Base-by-base conservation (phyloP, 2,113 vertebrate genomes). In the Typhlomys cinereus region DNA sequence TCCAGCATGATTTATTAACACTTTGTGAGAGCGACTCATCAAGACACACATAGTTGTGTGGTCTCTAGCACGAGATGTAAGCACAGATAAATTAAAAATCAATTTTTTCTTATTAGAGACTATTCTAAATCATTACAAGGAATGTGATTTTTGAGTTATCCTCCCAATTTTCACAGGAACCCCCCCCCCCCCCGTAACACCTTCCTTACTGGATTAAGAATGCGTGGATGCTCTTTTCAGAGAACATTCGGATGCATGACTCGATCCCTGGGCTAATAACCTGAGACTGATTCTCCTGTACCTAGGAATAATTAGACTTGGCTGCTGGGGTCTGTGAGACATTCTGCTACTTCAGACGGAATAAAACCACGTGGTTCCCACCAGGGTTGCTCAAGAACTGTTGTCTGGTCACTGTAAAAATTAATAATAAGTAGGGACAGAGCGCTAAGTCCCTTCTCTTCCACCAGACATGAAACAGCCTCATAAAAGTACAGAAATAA, bases 11-110 rank as follows among this genome's bases (percentile, higher is more conserved):
- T 94, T 94, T 93, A 96, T 67, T 95, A 61, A 31, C 70, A 87
- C 96, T 96, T 95, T 85, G 62, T 92, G 80, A 76, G 36, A 80
- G 57, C 89, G 88, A 89, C 91, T 69, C 79, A 80, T 93, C 95
- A 92, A 71, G 87, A 89, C 95, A 85, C 87, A 79, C 73, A n/a
- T 81, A 79, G 91, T 94, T 90, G 75, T 95, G 94, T 89, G 82
- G 90, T 87, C 92, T 76, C 52, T 31, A 52, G 76, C 80, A 84
- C 1, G 57, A 88, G 83, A 88, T 10, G 57, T 80, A 76, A 83
- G 73, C 89, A 92, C 29, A 87, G 91, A 88, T 80, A 96, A 93
- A 95, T 96, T 95, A 96, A 94, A 94, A 95, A 91, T 96, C 90
- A 92, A 73, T 93, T 84, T 92, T 95, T 94, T n/a, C n/a, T 86